A percentile compares a stretch with the other conserved stretches of the same genome.
Conservation (phyloP, 2,888 invertebrate species). For the Phortica okadai region DNA sequence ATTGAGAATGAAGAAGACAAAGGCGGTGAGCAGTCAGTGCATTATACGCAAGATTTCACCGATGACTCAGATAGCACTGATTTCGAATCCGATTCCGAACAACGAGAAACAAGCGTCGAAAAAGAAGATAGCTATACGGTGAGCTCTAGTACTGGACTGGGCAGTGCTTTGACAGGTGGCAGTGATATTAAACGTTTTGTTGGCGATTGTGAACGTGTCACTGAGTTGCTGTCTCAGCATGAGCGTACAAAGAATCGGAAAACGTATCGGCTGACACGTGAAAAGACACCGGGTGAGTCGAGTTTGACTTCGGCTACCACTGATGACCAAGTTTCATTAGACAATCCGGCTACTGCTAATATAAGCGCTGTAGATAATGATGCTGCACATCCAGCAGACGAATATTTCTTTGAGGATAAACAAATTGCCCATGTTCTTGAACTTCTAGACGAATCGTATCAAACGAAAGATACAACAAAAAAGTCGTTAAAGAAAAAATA, state of each 20-base stretch:
- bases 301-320: slow-evolving; percentile 56
- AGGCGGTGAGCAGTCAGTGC: slow-evolving; percentile 51
- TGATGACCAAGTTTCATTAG: slow-evolving; percentile 57
- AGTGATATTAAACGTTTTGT: slow-evolving; percentile 73
- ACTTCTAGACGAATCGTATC: slow-evolving; percentile 74
- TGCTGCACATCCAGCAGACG: slow-evolving; percentile 81
- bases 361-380: slow-evolving; percentile 74
- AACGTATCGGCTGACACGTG: slow-evolving; percentile 73
- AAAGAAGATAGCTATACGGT: slow-evolving; percentile 72
- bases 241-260: slow-evolving; percentile 76
- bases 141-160: slow-evolving; percentile 51
- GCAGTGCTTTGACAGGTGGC: slow-evolving; percentile 41
- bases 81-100: slow-evolving; percentile 74
- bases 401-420: slow-evolving; percentile 78
- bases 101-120: slow-evolving; percentile 73
- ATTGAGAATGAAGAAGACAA: slow-evolving; percentile 49
- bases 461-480: slow-evolving; percentile 77
- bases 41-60: slow-evolving; percentile 69
- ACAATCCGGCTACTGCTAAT: slow-evolving; percentile 50
- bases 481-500: slow-evolving; percentile 57
- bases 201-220: slow-evolving; percentile 75
- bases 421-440: not conserved
- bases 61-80: slow-evolving; percentile 75
- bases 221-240: slow-evolving; percentile 73
- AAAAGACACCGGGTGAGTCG: slow-evolving; percentile 66